Percentiles rank a stretch among this genome's conserved stretches.
Evolutionary conservation across 2,888 invertebrate species (phyloP).

Genomic region (Chironomus riparius): DNA sequence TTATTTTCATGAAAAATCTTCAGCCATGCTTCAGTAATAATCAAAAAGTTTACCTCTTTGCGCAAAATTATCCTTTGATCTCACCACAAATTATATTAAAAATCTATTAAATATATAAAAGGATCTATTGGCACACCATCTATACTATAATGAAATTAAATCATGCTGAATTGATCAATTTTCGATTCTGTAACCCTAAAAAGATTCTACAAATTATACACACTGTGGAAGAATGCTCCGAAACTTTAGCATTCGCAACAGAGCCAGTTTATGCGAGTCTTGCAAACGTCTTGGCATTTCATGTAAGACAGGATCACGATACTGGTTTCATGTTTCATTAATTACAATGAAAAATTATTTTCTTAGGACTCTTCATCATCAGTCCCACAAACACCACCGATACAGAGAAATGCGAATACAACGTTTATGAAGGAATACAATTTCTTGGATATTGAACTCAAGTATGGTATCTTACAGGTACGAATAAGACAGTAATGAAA

Average conservation of each 20-base stretch:
- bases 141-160: background rate
- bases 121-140: background rate
- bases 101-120: no score
- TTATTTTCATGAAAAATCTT: background rate
- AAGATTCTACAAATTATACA: constrained; percentile 58
- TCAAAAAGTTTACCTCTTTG: no score
- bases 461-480: constrained; percentile 90
- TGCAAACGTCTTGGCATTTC: constrained; percentile 78
- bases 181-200: background rate
- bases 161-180: background rate
- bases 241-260: constrained; percentile 88
- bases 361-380: background rate
- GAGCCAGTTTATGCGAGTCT: constrained; percentile 84
- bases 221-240: constrained; percentile 69
- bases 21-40: no score
- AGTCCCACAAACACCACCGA: background rate
- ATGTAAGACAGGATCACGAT: constrained; percentile 48
- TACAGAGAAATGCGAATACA: background rate
- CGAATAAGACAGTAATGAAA: constrained; percentile 31
- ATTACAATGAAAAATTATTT: background rate
- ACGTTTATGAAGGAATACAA: constrained; percentile 57
- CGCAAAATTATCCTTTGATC: background rate
- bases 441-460: constrained; percentile 86
- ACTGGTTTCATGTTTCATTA: no score
- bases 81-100: background rate